Percentiles rank a stretch among this genome's conserved stretches.
phyloP scores from a whole-genome alignment of 1,140 invertebrate species.

The Penaeus vannamei region DNA sequence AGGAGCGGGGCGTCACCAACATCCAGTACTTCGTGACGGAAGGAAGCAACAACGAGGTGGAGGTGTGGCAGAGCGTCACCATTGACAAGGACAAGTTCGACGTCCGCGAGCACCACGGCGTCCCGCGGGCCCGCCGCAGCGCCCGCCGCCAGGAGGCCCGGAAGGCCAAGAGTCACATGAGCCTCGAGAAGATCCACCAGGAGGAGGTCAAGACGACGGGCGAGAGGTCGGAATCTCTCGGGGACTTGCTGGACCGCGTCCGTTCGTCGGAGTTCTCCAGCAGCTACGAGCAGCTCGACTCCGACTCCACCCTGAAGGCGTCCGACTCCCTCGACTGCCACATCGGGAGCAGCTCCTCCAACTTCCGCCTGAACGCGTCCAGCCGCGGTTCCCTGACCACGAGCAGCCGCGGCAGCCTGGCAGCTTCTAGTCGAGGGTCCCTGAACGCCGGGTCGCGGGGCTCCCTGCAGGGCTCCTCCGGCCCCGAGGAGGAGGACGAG shows the following conservation, averaged over 20 bases:
- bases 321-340: constrained; percentile 67
- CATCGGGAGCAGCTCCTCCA: constrained; percentile 67
- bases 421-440: constrained; percentile 67
- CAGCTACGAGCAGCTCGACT: constrained; percentile 67
- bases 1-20: constrained; percentile 69
- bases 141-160: constrained; percentile 71
- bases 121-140: constrained; percentile 80
- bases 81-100: constrained; percentile 75
- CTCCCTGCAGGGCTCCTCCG: constrained; percentile 81
- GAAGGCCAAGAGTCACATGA: constrained; percentile 68
- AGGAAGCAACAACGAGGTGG: constrained; percentile 69
- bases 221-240: constrained; percentile 67
- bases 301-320: constrained; percentile 67
- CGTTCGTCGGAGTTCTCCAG: constrained; percentile 67
- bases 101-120: constrained; percentile 74
- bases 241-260: constrained; percentile 66
- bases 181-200: constrained; percentile 67
- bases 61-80: constrained; percentile 74
- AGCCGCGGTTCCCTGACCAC: constrained; percentile 67
- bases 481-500: constrained; percentile 69
- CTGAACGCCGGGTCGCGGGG: constrained; percentile 69
- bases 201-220: constrained; percentile 67
- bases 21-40: constrained; percentile 67
- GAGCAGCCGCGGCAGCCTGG: constrained; percentile 67
- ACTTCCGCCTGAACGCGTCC: constrained; percentile 66